Evolutionary conservation across 2,113 vertebrate species (phyloP), one percentile per base, ranked within the genome.

Genomic region (Cynocephalus volans): DNA sequence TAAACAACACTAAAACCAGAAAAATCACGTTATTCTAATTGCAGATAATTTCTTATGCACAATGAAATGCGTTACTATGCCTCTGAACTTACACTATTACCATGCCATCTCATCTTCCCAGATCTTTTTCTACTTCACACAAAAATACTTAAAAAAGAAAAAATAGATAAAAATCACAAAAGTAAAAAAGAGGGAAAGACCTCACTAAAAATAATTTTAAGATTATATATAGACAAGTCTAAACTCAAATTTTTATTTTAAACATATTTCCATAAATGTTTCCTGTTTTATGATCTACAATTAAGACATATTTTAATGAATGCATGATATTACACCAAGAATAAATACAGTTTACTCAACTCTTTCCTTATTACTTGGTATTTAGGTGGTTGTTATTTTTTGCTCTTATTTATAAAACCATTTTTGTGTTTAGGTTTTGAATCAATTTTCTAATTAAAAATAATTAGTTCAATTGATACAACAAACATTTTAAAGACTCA

Each of bases 221-320:
- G 56, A 77, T 50, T 58, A 81, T 23, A 10, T 50, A 92, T 36
- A 56, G 81, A 50, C n/a, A 60, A 73, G 18, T 62, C 48, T 54
- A 58, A 48, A 72, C 13, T 3, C 7, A 69, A 45, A 83, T 60
- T 67, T 85, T 60, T 70, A 95, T 77, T 95, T 82, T 93, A 26
- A 95, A 88, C 69, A 31, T 54, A 75, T 80, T 76, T 75, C 41
- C 21, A 33, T 54, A 48, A 73, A 11, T 94, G 6, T 36, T 70
- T 90, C 5, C 24, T 19, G 70, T 82, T 9, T 80, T 76, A 58
- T 52, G 67, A 26, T 11, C 33, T 84, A 60, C 77, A 60, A 14
- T 79, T 79, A 83, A 52, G 9, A 91, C 96, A 84, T 92, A 80
- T 56, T 80, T 95, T 60, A 93, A 87, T 36, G 50, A 88, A 52